phyloP scores from a whole-genome alignment of 2,888 invertebrate genomes.

The Adelphocoris suturalis region DNA sequence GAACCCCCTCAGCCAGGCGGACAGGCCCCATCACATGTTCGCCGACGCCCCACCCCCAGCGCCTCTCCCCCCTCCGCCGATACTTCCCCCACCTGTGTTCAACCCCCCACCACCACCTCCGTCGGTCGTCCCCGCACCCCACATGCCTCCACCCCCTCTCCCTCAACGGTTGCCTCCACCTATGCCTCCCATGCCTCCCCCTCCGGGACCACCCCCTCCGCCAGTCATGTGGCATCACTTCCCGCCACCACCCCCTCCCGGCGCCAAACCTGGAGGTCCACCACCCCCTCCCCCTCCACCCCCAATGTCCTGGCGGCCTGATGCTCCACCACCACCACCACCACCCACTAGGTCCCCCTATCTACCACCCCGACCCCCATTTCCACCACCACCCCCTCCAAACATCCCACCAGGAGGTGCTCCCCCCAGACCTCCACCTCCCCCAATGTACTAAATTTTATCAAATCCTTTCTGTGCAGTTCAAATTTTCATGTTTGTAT shows the following conservation, averaged over 20 bases:
- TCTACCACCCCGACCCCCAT: slow-evolving; percentile 78
- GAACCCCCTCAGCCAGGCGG: slow-evolving; percentile 97
- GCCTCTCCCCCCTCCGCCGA: slow-evolving; percentile 81
- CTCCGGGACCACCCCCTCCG: slow-evolving; percentile 88
- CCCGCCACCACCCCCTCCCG: slow-evolving; percentile 79
- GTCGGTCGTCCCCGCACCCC: slow-evolving; percentile 82
- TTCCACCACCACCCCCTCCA: slow-evolving; percentile 73
- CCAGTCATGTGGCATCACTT: slow-evolving; percentile 73
- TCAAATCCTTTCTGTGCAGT: background rate
- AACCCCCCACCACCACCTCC: slow-evolving; percentile 87
- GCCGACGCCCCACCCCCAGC: slow-evolving; percentile 94
- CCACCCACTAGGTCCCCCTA: slow-evolving; percentile 80
- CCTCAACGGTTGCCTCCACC: slow-evolving; percentile 86
- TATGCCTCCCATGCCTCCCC: slow-evolving; percentile 80
- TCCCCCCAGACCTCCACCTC: slow-evolving; percentile 80
- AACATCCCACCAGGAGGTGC: slow-evolving; percentile 77
- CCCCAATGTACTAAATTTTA: slow-evolving; percentile 64
- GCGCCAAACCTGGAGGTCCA: slow-evolving; percentile 78
- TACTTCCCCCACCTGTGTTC: slow-evolving; percentile 82
- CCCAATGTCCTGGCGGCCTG: slow-evolving; percentile 78
- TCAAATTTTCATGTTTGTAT: slow-evolving; percentile 2
- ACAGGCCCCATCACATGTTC: slow-evolving; percentile 91
- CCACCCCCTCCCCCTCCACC: slow-evolving; percentile 81
- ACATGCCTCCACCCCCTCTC: slow-evolving; percentile 89
- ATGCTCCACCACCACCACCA: slow-evolving; percentile 72